These are phyloP conservation scores for Malurus cyaneus DNA, from an alignment of 2,113 vertebrate genomes.

Conservation along the genomic window DNA sequence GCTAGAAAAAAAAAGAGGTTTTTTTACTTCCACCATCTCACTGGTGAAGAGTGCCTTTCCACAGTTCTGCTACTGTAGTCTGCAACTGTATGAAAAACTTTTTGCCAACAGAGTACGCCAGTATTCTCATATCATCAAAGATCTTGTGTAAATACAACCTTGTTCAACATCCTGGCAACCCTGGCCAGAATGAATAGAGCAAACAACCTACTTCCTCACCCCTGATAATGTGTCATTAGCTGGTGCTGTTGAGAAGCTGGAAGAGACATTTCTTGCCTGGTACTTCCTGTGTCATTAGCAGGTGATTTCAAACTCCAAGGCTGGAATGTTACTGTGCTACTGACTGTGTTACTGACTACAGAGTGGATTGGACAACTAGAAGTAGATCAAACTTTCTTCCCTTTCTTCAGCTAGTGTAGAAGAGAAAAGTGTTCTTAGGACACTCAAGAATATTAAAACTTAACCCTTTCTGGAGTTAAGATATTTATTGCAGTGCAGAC, in stretches of 20 bases:
- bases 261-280: not conserved
- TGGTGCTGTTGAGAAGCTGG: not conserved
- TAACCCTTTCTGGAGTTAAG: not conserved
- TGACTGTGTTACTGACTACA: not conserved
- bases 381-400: not conserved
- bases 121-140: slow-evolving; percentile 5
- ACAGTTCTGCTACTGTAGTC: not conserved
- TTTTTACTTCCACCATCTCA: not conserved
- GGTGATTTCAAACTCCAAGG: not conserved
- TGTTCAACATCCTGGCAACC: slow-evolving; percentile 37
- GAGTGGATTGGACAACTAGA: not conserved
- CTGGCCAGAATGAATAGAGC: slow-evolving; percentile 20
- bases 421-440: not conserved
- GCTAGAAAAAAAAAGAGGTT: not conserved
- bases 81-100: not conserved
- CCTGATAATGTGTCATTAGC: slow-evolving; percentile 13
- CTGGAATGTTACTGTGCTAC: not conserved
- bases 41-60: not conserved
- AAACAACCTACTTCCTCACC: slow-evolving; percentile 35
- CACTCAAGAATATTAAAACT: not conserved
- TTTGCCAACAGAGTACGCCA: not conserved
- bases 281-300: not conserved
- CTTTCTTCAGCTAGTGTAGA: not conserved
- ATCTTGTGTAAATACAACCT: slow-evolving; percentile 28
- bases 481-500: not conserved